phyloP scores from a whole-genome alignment of 2,888 invertebrate species.

The Dryobotodes eremita region DNA sequence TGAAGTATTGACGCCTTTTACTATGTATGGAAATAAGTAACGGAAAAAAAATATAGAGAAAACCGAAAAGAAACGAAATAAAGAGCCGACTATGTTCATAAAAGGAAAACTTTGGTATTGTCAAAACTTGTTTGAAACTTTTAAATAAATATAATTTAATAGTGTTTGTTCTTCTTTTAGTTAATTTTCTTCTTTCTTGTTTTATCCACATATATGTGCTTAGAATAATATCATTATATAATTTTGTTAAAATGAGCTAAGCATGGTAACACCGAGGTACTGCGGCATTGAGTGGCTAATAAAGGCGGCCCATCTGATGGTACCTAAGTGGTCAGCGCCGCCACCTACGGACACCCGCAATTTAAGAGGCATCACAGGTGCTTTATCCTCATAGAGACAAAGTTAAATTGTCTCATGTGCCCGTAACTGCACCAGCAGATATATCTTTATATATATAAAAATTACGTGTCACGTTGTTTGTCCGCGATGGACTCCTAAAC shows the following conservation, averaged over 20 bases:
- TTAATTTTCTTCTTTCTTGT: background rate
- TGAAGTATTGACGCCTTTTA: background rate
- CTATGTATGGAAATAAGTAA: background rate
- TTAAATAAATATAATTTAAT: slow-evolving; percentile 11
- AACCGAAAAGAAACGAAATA: slow-evolving; percentile 18
- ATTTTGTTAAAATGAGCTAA: slow-evolving; percentile 1
- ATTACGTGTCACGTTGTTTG: no score
- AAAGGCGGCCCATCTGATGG: background rate
- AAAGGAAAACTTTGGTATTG: slow-evolving; percentile 7
- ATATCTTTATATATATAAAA: no score
- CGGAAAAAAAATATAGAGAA: background rate
- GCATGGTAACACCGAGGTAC: background rate
- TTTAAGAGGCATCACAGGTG: background rate
- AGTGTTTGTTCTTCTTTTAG: background rate
- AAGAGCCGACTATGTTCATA: slow-evolving; percentile 3
- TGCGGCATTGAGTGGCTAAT: background rate
- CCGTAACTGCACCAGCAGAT: background rate
- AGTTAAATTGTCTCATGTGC: background rate
- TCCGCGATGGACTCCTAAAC: no score
- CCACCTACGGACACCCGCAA: background rate
- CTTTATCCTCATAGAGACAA: background rate
- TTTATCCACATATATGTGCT: background rate
- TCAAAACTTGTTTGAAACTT: slow-evolving; percentile 6
- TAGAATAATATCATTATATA: background rate
- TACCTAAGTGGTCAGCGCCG: no score